Conservation (phyloP, 2,888 invertebrate species). For the Vanessa cardui region DNA sequence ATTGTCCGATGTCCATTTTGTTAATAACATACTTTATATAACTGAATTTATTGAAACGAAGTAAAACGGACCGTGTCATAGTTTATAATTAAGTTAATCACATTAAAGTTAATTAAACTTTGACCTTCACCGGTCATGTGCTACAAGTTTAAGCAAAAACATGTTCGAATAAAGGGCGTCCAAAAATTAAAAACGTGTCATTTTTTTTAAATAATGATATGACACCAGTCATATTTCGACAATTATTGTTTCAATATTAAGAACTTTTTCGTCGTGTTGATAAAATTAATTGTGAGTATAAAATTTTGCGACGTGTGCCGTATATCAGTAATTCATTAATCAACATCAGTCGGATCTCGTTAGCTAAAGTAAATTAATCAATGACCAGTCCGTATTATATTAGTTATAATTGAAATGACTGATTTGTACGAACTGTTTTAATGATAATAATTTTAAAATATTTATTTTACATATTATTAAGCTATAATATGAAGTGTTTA, state of each 20-base stretch:
- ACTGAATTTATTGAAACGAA: not conserved
- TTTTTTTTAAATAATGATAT: not conserved
- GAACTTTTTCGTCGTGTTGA: not conserved
- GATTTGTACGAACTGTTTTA: no score
- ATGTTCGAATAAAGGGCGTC: constrained; percentile 11
- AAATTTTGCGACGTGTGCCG: constrained; percentile 10
- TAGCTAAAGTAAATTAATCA: constrained; percentile 39
- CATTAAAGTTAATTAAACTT: constrained; percentile 34
- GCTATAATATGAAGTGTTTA: no score
- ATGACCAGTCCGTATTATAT: constrained; percentile 17
- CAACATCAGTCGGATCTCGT: constrained; percentile 29
- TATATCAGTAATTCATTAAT: constrained; percentile 34
- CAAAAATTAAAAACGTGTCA: not conserved
- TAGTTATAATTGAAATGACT: not conserved
- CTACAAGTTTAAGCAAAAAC: constrained; percentile 29
- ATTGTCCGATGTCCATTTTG: constrained; percentile 15
- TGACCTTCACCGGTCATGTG: constrained; percentile 25
- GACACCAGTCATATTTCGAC: not conserved
- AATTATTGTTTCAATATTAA: not conserved
- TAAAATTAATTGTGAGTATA: not conserved
- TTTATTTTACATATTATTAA: no score
- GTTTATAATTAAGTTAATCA: constrained; percentile 29
- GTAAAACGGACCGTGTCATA: constrained; percentile 4
- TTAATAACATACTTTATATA: constrained; percentile 14
- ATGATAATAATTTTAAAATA: no score